Evolutionary conservation across 2,888 invertebrate genomes (phyloP).

Genomic region (Macrosiphum euphorbiae): DNA sequence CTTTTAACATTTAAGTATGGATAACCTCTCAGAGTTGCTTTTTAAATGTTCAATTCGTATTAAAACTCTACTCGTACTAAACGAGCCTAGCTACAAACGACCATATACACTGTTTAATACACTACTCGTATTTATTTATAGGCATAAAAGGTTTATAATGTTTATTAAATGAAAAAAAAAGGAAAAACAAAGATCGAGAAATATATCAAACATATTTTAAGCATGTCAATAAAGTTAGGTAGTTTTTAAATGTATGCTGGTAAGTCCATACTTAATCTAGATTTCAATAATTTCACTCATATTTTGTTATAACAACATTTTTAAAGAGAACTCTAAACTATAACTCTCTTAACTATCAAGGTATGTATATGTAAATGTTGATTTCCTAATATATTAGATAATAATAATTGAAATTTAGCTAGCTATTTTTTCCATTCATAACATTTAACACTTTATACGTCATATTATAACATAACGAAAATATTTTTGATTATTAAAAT

Average conservation of each 20-base stretch:
- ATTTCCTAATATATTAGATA: not conserved
- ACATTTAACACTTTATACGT: not conserved
- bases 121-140: not conserved
- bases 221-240: not conserved
- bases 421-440: not conserved
- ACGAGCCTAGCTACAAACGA: not conserved
- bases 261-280: not conserved
- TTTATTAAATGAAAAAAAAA: not conserved
- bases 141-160: not conserved
- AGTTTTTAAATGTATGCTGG: not conserved
- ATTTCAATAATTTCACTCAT: not conserved
- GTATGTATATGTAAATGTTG: not conserved
- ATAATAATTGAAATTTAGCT: no score
- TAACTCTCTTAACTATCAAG: no score
- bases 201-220: not conserved
- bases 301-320: not conserved
- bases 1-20: not conserved
- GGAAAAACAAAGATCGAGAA: not conserved
- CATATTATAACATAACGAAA: not conserved
- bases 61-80: no score
- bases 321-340: not conserved
- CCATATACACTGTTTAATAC: not conserved
- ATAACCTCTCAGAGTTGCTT: no score
- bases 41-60: no score
- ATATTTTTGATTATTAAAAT: not conserved